These are phyloP conservation scores for Chrysolina haemoptera DNA, from an alignment of 2,888 invertebrate species.

Conservation along the genomic window DNA sequence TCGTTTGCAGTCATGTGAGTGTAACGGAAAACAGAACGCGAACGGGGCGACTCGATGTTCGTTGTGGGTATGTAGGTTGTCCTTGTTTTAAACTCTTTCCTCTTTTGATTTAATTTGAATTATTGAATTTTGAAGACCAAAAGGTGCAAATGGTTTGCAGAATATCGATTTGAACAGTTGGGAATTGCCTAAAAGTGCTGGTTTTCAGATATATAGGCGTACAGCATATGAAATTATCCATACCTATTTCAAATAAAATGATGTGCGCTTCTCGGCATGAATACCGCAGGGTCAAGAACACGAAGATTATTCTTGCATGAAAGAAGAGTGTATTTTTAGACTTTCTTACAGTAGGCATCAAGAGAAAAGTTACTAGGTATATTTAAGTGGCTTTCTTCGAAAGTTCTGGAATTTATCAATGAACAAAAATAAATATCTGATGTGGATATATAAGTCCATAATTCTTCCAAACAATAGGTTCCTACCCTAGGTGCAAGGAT, in stretches of 20 bases:
- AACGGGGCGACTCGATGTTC: conserved; percentile 20
- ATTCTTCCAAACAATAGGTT: no score
- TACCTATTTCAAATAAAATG: conserved; percentile 7
- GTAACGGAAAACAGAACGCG: conserved; percentile 55
- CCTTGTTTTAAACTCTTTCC: conserved; percentile 18
- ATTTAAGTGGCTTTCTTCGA: neutral
- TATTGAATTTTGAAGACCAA: conserved; percentile 29
- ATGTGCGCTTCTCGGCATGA: conserved; percentile 20
- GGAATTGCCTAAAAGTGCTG: neutral
- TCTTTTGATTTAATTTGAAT: conserved; percentile 20
- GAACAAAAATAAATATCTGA: neutral
- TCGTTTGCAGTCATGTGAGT: conserved; percentile 54
- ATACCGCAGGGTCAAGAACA: conserved; percentile 36
- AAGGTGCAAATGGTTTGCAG: neutral
- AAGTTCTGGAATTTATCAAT: neutral
- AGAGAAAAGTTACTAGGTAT: neutral
- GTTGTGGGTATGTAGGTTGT: neutral
- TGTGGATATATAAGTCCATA: no score
- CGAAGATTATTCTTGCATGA: conserved; percentile 38
- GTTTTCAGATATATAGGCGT: neutral
- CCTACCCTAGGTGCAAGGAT: no score
- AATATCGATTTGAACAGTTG: conserved; percentile 14
- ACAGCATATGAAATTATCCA: neutral
- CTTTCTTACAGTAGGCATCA: neutral
- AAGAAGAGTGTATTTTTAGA: conserved; percentile 39